These are phyloP conservation scores for Cossypha heuglini DNA, from an alignment of 2,797 vertebrate genomes.

Conservation along the genomic window DNA sequence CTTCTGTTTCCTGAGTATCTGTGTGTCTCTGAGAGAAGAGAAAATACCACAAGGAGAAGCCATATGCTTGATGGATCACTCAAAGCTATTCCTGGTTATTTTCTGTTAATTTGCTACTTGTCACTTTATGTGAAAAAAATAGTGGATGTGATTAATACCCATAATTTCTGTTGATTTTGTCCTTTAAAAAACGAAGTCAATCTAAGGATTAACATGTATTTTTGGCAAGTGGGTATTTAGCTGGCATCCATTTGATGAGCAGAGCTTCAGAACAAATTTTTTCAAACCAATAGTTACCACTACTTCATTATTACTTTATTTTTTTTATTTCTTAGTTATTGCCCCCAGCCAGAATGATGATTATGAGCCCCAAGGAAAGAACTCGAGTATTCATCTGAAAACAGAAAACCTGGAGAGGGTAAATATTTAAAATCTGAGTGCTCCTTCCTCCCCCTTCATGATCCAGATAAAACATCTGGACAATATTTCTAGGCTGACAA, in stretches of 20 bases:
- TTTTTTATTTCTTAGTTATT: slow-evolving; percentile 57
- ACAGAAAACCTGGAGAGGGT: slow-evolving; percentile 86
- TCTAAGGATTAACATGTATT: slow-evolving; percentile 18
- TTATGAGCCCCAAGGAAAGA: slow-evolving; percentile 62
- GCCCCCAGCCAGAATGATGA: slow-evolving; percentile 38
- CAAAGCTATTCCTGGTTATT: neutral
- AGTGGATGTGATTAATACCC: neutral
- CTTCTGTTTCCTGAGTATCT: slow-evolving; percentile 6
- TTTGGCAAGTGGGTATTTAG: slow-evolving; percentile 49
- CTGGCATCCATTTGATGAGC: slow-evolving; percentile 50
- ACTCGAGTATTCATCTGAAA: slow-evolving; percentile 72
- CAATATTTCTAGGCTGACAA: neutral
- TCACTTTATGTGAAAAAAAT: neutral
- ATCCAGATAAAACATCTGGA: neutral
- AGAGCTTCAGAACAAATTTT: slow-evolving; percentile 47
- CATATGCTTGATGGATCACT: neutral
- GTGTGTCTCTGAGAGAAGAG: neutral
- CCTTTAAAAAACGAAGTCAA: neutral
- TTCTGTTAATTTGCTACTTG: neutral
- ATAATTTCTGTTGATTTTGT: neutral
- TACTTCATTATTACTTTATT: slow-evolving; percentile 18
- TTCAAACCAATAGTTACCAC: slow-evolving; percentile 45
- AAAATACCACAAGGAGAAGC: neutral
- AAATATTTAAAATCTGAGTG: slow-evolving; percentile 47
- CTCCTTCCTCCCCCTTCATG: neutral